These are phyloP conservation scores for Austrofundulus limnaeus DNA, from an alignment of 2,113 vertebrate genomes.

Conservation along the genomic window DNA sequence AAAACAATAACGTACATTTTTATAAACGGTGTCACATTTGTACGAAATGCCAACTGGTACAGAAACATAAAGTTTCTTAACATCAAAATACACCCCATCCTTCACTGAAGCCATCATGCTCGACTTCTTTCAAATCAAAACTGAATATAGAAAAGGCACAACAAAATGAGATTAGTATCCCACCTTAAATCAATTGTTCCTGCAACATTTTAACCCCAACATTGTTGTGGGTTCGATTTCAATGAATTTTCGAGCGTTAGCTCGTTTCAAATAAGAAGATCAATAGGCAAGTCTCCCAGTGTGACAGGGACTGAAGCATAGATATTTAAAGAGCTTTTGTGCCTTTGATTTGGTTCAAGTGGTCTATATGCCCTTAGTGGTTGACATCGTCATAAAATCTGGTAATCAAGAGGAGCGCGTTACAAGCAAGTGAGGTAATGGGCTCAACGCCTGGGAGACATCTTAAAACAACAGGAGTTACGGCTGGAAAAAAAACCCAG, in stretches of 20 bases:
- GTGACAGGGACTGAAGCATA: conserved; percentile 60
- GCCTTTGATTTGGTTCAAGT: conserved; percentile 78
- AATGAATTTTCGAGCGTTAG: conserved; percentile 40
- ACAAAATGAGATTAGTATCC: conserved; percentile 66
- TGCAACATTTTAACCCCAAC: conserved; percentile 9
- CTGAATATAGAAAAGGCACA: conserved; percentile 73
- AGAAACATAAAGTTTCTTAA: conserved; percentile 54
- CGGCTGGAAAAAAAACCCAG: conserved; percentile 19
- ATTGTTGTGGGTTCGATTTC: conserved; percentile 20
- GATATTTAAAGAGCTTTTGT: conserved; percentile 72
- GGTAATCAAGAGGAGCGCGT: conserved; percentile 60
- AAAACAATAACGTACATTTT: conserved; percentile 47
- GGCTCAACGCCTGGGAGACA: conserved; percentile 54
- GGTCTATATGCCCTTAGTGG: conserved; percentile 73
- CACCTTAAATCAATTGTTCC: conserved; percentile 48
- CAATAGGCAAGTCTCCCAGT: conserved; percentile 55
- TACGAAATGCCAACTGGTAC: conserved; percentile 56
- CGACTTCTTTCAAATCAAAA: conserved; percentile 53
- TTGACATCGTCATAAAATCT: conserved; percentile 81
- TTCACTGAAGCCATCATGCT: conserved; percentile 60
- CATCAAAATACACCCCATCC: conserved; percentile 39
- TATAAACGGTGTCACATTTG: conserved; percentile 46
- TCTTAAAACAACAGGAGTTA: conserved; percentile 44
- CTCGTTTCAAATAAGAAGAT: conserved; percentile 57
- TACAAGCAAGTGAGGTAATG: conserved; percentile 56